Base-by-base conservation (phyloP, 2,888 invertebrate species). In the Diploptera punctata region DNA sequence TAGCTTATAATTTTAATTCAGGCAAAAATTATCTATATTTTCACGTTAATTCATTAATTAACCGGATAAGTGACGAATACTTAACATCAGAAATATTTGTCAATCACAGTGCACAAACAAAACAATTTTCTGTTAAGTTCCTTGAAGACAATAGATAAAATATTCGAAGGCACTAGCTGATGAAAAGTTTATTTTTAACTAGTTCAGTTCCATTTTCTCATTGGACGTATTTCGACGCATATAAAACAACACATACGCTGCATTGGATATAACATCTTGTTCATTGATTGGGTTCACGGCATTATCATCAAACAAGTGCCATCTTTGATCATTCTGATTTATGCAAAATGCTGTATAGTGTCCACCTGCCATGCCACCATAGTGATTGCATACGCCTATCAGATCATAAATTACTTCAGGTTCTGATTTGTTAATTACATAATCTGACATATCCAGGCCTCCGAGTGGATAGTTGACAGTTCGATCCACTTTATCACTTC, bases 401-500 rank as follows among this genome's bases (percentile, higher is more conserved):
- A 87, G 78, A 78, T 87, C 85, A 77, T 87, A 87, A 4, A 80
- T 74, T 33, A 81, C 79, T 10, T 71, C 70, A 9, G 79, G 80
- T 73, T 82, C 81, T 19, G 80, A 77, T 7, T 79, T 77, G 76
- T 84, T 83, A 62, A 85, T 82, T 44, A 87, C 79, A 77, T 83
- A 85, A 49, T 82, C 80, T 44, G 80, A 79, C 81, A 87, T 80
- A 76, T 85, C 81, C 67, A 87, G 78, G 24, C 82, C 79, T 18
- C 77, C 77, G 31, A 77, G 67, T 10, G 79, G 78, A 73, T 77
- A 80, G 62, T 86, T 84, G 7, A 88, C 86, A 19, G 85, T 78
- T 4, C 83, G 82, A 77, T 87, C 87, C 60, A 88, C 82, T 79
- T 89, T 88, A 78, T 88, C 87, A 29, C 88, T 80, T 78, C 81